Evolutionary conservation across 2,113 vertebrate genomes (phyloP), one percentile per base, ranked within the genome.

Genomic region (Caloenas nicobarica): DNA sequence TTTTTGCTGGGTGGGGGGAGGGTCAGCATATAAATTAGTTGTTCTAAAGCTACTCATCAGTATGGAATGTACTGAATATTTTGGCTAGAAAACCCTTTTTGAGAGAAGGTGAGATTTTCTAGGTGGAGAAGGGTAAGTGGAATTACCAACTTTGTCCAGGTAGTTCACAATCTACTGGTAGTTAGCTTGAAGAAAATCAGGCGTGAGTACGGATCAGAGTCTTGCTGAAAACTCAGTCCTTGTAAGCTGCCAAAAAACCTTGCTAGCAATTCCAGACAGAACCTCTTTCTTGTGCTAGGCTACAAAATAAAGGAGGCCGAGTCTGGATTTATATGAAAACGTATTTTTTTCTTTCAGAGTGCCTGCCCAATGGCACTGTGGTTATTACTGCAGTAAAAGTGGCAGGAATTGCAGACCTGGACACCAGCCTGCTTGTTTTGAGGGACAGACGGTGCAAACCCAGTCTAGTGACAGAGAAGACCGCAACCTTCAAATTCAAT

Each of bases 331-430:
- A 2, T 53, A 12, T 44, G 16, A 46, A 61, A 71, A 79, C 9
- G 1, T 40, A 2, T 33, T 16, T 79, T 76, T 44, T 46, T 81
- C 8, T 95, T 95, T 57, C 79, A 98, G 97, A 81, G 14, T 98
- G 97, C 57, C 58, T 95, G 21, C 91, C 97, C 26, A 95, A 93
- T 57, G 97, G 97, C 25, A 97, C 90, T 13, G 76, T 97, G 40
- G 40, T 88, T 58, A 40, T 98, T 51, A 96, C 94, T 28, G 95
- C 91, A 38, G 7, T 94, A 50, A 97, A 93, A 71, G 23, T 93
- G 23, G 60, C 16, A 38, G 91, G 74, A 29, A 7, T 66, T 50
- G 46, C 73, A 81, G 93, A 89, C 26, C 56, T 98, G 91, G 71
- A 96, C 34, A 90, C 89, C 11, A 91, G 82, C 54, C 29, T 51